Percentiles rank a stretch among this genome's conserved stretches.
Evolutionary conservation across 2,113 vertebrate species (phyloP).

Genomic region (Plecturocebus donacophilus): DNA sequence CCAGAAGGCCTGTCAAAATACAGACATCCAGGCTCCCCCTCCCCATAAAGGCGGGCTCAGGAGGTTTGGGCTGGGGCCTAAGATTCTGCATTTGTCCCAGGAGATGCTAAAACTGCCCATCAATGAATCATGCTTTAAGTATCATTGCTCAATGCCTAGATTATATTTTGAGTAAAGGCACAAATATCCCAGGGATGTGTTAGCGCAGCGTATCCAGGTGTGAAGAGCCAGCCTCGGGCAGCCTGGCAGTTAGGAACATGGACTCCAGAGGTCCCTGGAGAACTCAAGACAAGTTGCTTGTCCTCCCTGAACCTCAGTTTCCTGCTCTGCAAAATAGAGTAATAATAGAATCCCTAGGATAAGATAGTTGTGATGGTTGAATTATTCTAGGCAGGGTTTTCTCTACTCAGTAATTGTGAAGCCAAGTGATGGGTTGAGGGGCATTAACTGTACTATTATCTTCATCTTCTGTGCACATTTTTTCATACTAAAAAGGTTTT

Average conservation of each 20-base stretch:
- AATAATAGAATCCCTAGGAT: too few species aligned
- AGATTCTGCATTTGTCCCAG: not conserved
- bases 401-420: slow-evolving; percentile 4
- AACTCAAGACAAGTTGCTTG: not conserved
- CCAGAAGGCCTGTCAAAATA: not conserved
- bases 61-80: not conserved
- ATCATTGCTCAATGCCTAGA: not conserved
- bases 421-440: not conserved
- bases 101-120: not conserved
- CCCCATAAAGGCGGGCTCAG: not conserved
- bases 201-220: not conserved
- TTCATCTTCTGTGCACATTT: not conserved
- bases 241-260: not conserved
- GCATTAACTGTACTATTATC: not conserved
- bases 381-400: not conserved
- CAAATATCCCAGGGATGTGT: not conserved
- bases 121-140: not conserved
- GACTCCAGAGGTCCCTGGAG: not conserved
- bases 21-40: not conserved
- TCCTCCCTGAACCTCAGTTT: not conserved
- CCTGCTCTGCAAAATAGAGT: not conserved
- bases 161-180: not conserved
- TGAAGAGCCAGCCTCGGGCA: not conserved
- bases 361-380: not conserved
- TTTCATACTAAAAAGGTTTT: not conserved